A percentile compares a stretch with the other conserved stretches of the same genome.
Evolutionary conservation across 1,140 invertebrate genomes (phyloP).

Genomic region (Pectinophora gossypiella): DNA sequence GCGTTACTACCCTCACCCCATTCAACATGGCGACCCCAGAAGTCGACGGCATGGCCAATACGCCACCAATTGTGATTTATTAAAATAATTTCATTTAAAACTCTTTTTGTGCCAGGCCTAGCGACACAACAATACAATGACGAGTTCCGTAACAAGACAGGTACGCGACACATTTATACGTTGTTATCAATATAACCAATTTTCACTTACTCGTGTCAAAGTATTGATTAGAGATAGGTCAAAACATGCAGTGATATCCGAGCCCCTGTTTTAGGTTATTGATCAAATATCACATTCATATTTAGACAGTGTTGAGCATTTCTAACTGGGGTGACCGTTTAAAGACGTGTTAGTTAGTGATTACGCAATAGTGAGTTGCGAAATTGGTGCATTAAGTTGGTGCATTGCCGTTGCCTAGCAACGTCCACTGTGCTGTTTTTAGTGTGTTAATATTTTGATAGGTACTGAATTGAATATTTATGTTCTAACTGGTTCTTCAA

Average conservation of each 20-base stretch:
- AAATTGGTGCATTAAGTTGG: conserved; percentile 37
- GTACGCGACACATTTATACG: too few relatives aligned
- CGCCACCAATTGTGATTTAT: neutral
- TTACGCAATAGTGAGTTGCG: conserved; percentile 4
- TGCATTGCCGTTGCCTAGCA: conserved; percentile 45
- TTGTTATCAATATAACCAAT: too few relatives aligned
- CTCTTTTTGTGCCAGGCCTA: too few relatives aligned
- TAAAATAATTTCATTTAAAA: too few relatives aligned
- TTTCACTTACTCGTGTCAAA: neutral
- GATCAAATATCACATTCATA: neutral
- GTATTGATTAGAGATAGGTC: neutral
- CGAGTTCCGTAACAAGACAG: neutral
- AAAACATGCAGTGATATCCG: neutral
- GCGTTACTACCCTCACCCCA: neutral
- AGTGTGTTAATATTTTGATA: neutral
- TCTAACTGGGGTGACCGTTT: neutral
- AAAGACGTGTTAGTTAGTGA: neutral
- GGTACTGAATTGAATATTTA: too few relatives aligned
- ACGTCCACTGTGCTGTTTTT: conserved; percentile 14
- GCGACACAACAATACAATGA: neutral
- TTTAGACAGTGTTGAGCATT: neutral
- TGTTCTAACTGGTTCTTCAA: too few relatives aligned
- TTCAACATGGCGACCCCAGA: neutral
- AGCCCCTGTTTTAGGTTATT: neutral
- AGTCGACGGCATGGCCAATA: neutral